Percentiles rank a stretch among this genome's conserved stretches.
These are phyloP conservation scores for Lasiommata megera DNA, from an alignment of 2,888 invertebrate genomes.

Conservation along the genomic window DNA sequence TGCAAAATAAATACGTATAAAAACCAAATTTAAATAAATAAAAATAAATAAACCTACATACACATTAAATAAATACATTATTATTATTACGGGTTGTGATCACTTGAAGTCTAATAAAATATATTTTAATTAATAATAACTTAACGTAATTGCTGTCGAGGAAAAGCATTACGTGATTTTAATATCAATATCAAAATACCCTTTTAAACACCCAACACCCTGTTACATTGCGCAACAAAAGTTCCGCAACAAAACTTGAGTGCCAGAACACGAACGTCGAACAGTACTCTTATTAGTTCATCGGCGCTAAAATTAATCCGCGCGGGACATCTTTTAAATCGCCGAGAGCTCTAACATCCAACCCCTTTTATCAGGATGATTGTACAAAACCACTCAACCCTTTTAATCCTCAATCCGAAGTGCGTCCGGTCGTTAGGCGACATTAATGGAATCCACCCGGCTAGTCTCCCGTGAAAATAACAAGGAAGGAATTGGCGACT, in stretches of 20 bases:
- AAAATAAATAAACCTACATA: too few relatives aligned
- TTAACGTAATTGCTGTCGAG: too few relatives aligned
- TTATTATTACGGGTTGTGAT: too few relatives aligned
- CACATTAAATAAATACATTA: too few relatives aligned
- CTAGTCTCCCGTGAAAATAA: conserved; percentile 75
- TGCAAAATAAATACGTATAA: too few relatives aligned
- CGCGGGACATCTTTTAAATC: conserved; percentile 73
- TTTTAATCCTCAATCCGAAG: conserved; percentile 79
- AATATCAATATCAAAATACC: neutral
- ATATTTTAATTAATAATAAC: too few relatives aligned
- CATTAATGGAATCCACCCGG: conserved; percentile 78
- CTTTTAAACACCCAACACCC: neutral
- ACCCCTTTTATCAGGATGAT: conserved; percentile 76
- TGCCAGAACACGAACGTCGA: conserved; percentile 31
- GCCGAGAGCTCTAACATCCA: conserved; percentile 74
- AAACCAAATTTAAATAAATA: too few relatives aligned
- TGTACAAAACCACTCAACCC: conserved; percentile 81
- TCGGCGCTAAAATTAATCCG: conserved; percentile 53
- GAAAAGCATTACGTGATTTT: too few relatives aligned
- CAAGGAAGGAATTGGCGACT: conserved; percentile 63
- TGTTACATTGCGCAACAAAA: neutral
- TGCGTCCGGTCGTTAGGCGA: conserved; percentile 79
- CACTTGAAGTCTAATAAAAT: too few relatives aligned
- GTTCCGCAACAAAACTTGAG: conserved; percentile 14
- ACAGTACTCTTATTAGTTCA: conserved; percentile 48